Percentiles rank a stretch among this genome's conserved stretches.
Conservation (phyloP, 2,797 vertebrate genomes). For the Anguilla pacifica region DNA sequence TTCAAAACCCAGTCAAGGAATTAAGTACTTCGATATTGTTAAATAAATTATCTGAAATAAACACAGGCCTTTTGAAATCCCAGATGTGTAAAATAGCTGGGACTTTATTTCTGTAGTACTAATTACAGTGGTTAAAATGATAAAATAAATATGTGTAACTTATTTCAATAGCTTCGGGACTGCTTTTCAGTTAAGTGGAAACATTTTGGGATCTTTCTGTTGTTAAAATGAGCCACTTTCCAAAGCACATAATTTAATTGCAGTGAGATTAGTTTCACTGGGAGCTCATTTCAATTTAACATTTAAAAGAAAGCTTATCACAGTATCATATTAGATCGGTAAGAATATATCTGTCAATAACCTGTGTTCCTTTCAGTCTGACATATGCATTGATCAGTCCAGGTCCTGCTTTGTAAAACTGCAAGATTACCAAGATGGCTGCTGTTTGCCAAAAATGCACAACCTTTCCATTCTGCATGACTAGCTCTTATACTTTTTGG, state of each 20-base stretch:
- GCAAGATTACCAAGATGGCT: background rate
- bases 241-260: background rate
- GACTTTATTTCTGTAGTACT: background rate
- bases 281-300: background rate
- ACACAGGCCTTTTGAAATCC: background rate
- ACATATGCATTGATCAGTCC: background rate
- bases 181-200: background rate
- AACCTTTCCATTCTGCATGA: background rate
- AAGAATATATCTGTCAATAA: background rate
- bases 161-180: conserved; percentile 3
- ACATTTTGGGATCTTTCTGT: background rate
- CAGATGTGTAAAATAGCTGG: conserved; percentile 1
- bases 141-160: background rate
- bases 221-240: background rate
- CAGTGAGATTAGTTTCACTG: background rate
- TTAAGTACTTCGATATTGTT: background rate
- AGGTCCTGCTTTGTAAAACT: background rate
- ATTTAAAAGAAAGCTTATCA: background rate
- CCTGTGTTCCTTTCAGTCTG: background rate
- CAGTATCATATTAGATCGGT: background rate
- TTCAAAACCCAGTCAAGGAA: background rate
- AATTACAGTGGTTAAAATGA: conserved; percentile 1
- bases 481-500: background rate
- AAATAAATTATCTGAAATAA: background rate
- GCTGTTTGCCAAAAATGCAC: background rate